Percentiles rank a stretch among this genome's conserved stretches.
phyloP scores from a whole-genome alignment of 1,140 invertebrate species.

The Zaprionus capensis region DNA sequence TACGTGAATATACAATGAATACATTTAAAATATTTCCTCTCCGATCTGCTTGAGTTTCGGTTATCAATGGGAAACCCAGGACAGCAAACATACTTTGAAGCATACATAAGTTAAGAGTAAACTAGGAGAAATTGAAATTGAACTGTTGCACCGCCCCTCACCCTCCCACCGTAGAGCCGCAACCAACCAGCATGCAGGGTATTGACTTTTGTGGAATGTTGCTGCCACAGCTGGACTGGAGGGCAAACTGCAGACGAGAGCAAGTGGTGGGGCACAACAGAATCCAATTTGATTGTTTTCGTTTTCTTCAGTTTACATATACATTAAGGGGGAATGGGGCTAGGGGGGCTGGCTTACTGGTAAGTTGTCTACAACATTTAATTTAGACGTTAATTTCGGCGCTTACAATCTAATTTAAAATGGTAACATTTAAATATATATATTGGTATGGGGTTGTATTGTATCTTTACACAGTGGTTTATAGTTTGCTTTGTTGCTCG shows the following conservation, averaged over 20 bases:
- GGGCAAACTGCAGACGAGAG: background rate
- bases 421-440: conserved; percentile 74
- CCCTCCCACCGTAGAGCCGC: background rate
- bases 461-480: conserved; percentile 53
- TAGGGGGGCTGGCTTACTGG: conserved; percentile 2
- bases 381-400: conserved; percentile 69
- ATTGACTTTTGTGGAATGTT: conserved; percentile 57
- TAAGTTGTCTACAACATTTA: conserved; percentile 71
- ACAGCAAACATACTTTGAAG: background rate
- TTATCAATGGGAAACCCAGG: conserved; percentile 35
- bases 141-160: background rate
- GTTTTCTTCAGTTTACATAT: conserved; percentile 9
- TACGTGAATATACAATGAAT: conserved; percentile 23
- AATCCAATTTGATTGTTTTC: conserved; percentile 9
- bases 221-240: conserved; percentile 20
- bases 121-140: background rate
- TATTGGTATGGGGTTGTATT: conserved; percentile 29
- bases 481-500: conserved; percentile 51
- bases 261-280: background rate
- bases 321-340: conserved; percentile 7
- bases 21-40: conserved; percentile 30
- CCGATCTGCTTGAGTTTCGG: conserved; percentile 21
- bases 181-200: conserved; percentile 8
- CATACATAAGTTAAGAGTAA: conserved; percentile 28
- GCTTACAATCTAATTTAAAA: conserved; percentile 72